Percentiles rank a stretch among this genome's conserved stretches.
phyloP scores from a whole-genome alignment of 2,113 vertebrate species.

The Sapajus apella region DNA sequence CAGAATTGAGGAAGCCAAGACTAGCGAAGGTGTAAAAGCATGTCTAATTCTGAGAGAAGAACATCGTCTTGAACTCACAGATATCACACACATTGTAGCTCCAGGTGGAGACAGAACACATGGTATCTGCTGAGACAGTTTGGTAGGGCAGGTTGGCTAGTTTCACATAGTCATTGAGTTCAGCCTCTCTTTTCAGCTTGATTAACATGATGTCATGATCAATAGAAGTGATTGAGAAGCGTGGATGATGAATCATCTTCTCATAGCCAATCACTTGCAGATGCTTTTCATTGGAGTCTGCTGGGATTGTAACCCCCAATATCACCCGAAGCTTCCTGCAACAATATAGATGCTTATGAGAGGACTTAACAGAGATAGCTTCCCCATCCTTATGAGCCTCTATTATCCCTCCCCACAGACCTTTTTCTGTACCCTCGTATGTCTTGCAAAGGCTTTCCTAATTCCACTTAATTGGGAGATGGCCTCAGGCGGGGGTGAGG shows the following conservation, averaged over 20 bases:
- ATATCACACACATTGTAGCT: conserved; percentile 10
- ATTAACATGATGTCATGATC: conserved; percentile 69
- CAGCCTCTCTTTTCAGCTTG: conserved; percentile 5
- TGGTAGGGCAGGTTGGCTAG: background rate
- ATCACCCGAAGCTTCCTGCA: conserved; percentile 54
- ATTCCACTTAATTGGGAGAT: background rate
- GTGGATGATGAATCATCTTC: conserved; percentile 65
- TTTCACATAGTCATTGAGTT: background rate
- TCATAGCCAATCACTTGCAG: background rate
- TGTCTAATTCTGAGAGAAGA: background rate
- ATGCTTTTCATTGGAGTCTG: background rate
- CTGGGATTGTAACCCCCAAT: conserved; percentile 58
- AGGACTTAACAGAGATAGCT: background rate
- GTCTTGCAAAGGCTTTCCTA: too few relatives aligned
- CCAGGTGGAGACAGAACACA: conserved; percentile 70
- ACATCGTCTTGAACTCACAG: conserved; percentile 31
- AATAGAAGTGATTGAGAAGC: conserved; percentile 14
- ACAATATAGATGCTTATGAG: background rate
- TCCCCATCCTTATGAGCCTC: background rate
- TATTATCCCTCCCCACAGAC: background rate
- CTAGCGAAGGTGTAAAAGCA: background rate
- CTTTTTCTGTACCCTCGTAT: background rate
- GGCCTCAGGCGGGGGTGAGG: background rate
- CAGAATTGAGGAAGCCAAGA: background rate
- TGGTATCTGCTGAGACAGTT: fast-evolving